Evolutionary conservation across 2,888 invertebrate genomes (phyloP), one percentile per base, ranked within the genome.

Genomic region (Horisme vitalbata): DNA sequence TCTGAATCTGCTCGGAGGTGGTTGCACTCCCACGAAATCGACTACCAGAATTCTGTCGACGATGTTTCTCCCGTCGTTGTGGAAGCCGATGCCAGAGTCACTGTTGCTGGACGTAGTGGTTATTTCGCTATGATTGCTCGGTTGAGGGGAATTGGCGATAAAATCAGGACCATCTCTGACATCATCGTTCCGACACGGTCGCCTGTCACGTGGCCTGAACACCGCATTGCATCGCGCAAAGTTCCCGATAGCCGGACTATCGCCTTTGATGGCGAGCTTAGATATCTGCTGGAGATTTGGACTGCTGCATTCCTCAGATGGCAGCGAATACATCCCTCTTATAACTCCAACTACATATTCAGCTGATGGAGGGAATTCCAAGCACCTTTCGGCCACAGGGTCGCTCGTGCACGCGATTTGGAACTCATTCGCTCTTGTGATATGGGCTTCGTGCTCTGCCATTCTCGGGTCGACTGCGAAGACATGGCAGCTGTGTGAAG

Each of bases 41-140:
- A 95, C 94, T 0, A 95, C 93, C 20, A 95, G 76, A 63, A 96
- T 95, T 46, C 95, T 90, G 73, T 96, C 96, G 0, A 95, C 95
- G 37, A 96, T 93, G 66, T 95, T 95, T 6, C 95, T 93, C 63
- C 95, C 95, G 64, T 97, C 97, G 64, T 97, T 97, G 55, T 96
- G 93, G 66, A 97, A 97, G 0, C 98, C 98, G 50, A 98, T 97
- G 0, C 98, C 98, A 1, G 97, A 98, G 75, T 98, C 98, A 44
- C 97, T 97, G 76, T 97, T 98, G 62, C 97, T 97, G 0, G 97
- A 97, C 11, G 96, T 95, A 0, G 94, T 94, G 0, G 94, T 94
- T 5, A 94, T 91, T 59, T 95, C 95, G 65, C 95, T 95, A 51
- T 95, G 93, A 65, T 94, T 94, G 71, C 96, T 96, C 0, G 96